phyloP scores from a whole-genome alignment of 2,888 invertebrate genomes.

The Nasonia oneida region DNA sequence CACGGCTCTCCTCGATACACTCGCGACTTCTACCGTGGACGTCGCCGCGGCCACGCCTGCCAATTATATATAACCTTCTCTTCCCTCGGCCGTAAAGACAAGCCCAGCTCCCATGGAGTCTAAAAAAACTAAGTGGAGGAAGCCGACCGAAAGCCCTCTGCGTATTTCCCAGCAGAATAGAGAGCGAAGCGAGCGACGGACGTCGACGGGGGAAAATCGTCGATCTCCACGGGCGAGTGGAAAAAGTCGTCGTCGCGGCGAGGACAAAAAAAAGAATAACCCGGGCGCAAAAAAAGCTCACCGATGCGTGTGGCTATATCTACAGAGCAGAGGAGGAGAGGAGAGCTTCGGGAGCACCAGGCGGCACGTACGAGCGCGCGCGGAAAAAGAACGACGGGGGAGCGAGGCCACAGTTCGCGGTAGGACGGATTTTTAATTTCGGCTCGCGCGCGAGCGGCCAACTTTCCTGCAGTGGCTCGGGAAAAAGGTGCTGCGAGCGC shows the following conservation, averaged over 20 bases:
- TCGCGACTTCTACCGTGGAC: neutral
- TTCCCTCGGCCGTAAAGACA: neutral
- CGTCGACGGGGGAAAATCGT: constrained; percentile 37
- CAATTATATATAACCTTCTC: neutral
- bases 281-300: constrained; percentile 1
- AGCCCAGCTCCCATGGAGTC: neutral
- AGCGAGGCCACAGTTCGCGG: constrained; percentile 43
- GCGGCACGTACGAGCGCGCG: constrained; percentile 6
- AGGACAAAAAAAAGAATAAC: constrained; percentile 1
- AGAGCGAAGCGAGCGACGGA: constrained; percentile 16
- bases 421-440: constrained; percentile 60
- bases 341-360: neutral
- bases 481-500: constrained; percentile 42
- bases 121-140: constrained; percentile 41
- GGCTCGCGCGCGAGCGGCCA: constrained; percentile 46
- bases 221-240: constrained; percentile 51
- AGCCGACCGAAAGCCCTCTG: neutral
- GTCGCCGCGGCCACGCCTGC: neutral
- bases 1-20: neutral
- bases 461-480: constrained; percentile 38
- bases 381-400: constrained; percentile 47
- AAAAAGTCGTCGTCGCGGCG: constrained; percentile 16
- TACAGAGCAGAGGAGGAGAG: neutral
- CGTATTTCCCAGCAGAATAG: constrained; percentile 22
- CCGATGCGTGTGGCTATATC: constrained; percentile 6